Percentiles rank a stretch among this genome's conserved stretches.
Evolutionary conservation across 2,888 invertebrate species (phyloP).

Genomic region (Macrophya annulata): DNA sequence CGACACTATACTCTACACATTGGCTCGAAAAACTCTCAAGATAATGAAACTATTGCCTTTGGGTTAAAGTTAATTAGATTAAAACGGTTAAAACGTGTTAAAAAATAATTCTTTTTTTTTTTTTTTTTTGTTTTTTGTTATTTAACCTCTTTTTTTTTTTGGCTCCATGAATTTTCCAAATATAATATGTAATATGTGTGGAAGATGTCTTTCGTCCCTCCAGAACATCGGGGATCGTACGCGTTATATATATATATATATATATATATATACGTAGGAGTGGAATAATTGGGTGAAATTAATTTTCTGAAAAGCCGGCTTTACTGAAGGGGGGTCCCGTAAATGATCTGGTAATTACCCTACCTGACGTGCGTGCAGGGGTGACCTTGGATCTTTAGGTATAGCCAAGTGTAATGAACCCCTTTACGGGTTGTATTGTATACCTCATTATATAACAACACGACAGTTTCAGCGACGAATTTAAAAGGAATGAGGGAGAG

Average conservation of each 20-base stretch:
- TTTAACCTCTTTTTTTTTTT: neutral
- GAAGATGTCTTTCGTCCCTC: neutral
- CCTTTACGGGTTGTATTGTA: neutral
- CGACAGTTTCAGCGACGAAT: too few relatives aligned
- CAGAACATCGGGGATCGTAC: neutral
- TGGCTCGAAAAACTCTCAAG: conserved; percentile 5
- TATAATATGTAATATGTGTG: neutral
- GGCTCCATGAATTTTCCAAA: neutral
- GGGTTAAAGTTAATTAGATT: conserved; percentile 31
- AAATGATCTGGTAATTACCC: conserved; percentile 30
- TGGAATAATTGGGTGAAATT: conserved; percentile 29
- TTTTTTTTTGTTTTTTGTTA: neutral
- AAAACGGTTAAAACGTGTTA: neutral
- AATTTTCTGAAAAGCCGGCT: conserved; percentile 20
- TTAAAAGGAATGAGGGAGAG: too few relatives aligned
- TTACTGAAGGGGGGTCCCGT: neutral
- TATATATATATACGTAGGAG: neutral
- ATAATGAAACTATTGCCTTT: conserved; percentile 47
- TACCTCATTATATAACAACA: too few relatives aligned
- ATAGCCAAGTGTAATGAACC: neutral
- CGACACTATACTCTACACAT: neutral
- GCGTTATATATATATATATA: too few relatives aligned
- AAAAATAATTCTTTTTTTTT: neutral
- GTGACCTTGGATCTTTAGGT: neutral
- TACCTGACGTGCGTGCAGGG: neutral